Evolutionary conservation across 2,888 invertebrate species (phyloP).

Genomic region (Capitulum mitella): DNA sequence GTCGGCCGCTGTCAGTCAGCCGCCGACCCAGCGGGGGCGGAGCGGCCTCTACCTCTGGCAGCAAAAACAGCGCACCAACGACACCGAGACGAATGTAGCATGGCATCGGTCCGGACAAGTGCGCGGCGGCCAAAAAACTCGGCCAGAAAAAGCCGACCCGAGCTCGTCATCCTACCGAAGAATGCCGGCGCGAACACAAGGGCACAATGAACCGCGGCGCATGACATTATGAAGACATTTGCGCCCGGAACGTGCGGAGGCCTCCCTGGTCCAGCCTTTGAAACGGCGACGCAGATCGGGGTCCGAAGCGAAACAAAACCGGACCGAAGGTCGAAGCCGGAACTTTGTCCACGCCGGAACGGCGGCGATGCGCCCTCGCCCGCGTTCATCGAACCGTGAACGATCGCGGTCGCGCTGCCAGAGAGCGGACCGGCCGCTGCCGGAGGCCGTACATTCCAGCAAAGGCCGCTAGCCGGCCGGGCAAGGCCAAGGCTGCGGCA

Average conservation of each 20-base stretch:
- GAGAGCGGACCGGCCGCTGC: not conserved
- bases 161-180: not conserved
- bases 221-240: not conserved
- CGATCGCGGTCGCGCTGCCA: not conserved
- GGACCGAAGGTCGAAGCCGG: no score
- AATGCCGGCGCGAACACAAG: not conserved
- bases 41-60: no score
- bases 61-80: not conserved
- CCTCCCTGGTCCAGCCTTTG: no score
- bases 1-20: no score
- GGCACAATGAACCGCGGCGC: not conserved
- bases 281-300: no score
- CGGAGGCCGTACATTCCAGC: not conserved
- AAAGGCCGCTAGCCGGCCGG: constrained; percentile 13
- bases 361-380: not conserved
- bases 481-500: not conserved
- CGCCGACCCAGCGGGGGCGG: no score
- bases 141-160: not conserved
- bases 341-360: no score
- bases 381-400: not conserved
- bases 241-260: no score
- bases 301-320: not conserved
- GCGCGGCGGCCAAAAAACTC: not conserved
- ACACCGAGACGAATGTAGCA: not conserved
- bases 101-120: not conserved